Conservation (phyloP, 2,797 vertebrate genomes). For the Neopelma chrysocephalum region DNA sequence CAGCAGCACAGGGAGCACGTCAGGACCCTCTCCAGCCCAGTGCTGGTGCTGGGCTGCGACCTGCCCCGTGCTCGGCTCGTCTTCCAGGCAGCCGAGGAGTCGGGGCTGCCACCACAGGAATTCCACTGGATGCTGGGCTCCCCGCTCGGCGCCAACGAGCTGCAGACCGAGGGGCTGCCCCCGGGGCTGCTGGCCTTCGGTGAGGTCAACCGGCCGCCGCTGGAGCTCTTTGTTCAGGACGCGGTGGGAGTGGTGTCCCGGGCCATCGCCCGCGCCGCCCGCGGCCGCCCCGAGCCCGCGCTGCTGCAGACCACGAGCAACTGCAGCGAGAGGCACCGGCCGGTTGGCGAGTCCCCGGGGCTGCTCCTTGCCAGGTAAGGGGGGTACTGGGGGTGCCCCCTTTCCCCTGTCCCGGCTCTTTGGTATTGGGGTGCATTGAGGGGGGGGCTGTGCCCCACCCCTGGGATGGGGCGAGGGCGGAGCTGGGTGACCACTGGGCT, state of each 20-base stretch:
- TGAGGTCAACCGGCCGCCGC: conserved; percentile 78
- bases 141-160: conserved; percentile 75
- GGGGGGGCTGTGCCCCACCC: background rate
- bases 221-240: conserved; percentile 84
- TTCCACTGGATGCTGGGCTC: conserved; percentile 88
- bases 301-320: conserved; percentile 77
- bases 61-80: conserved; percentile 67
- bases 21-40: conserved; percentile 69
- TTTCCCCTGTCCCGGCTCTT: rapidly evolving
- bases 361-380: conserved; percentile 82
- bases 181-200: conserved; percentile 87
- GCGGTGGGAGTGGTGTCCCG: conserved; percentile 79
- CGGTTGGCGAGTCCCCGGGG: conserved; percentile 73
- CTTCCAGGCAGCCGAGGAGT: conserved; percentile 74
- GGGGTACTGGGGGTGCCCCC: background rate
- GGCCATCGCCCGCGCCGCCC: conserved; percentile 74
- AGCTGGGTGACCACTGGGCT: background rate
- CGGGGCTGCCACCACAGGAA: conserved; percentile 76
- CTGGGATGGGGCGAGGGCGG: rapidly evolving
- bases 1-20: conserved; percentile 66
- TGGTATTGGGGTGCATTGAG: rapidly evolving
- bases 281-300: conserved; percentile 66
- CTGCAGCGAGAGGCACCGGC: conserved; percentile 75
- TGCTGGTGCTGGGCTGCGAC: conserved; percentile 83
- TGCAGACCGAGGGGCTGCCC: conserved; percentile 84